These are phyloP conservation scores for Smutsia gigantea DNA, from an alignment of 2,797 vertebrate species.

Conservation along the genomic window DNA sequence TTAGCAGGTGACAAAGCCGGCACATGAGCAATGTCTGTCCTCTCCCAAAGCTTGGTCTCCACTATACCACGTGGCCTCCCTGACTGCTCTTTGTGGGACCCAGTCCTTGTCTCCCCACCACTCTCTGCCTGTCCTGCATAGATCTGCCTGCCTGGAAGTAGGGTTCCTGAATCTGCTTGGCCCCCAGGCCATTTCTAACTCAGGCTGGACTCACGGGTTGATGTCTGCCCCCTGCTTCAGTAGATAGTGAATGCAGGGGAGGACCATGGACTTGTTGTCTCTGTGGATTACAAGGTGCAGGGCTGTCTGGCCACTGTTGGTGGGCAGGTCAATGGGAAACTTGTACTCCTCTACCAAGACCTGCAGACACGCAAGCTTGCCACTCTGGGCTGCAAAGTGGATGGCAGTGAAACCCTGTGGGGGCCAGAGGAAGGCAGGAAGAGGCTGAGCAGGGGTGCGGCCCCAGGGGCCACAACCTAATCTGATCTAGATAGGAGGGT, in stretches of 20 bases:
- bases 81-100: neutral
- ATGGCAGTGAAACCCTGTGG: constrained; percentile 83
- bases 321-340: constrained; percentile 72
- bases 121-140: neutral
- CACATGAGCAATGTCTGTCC: neutral
- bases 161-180: neutral
- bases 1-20: neutral
- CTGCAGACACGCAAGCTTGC: constrained; percentile 76
- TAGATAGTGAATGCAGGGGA: constrained; percentile 81
- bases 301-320: constrained; percentile 69
- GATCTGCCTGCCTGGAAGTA: neutral
- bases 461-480: neutral
- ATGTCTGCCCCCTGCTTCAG: constrained; percentile 68
- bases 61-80: neutral
- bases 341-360: constrained; percentile 80
- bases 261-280: constrained; percentile 12
- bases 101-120: neutral
- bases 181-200: neutral
- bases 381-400: constrained; percentile 77
- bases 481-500: neutral
- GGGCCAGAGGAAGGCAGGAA: neutral
- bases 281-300: constrained; percentile 81
- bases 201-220: constrained; percentile 77
- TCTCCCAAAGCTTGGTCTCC: neutral
- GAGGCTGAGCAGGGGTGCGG: neutral